Evolutionary conservation across 2,888 invertebrate species (phyloP).

Genomic region (Sipunculus nudus): DNA sequence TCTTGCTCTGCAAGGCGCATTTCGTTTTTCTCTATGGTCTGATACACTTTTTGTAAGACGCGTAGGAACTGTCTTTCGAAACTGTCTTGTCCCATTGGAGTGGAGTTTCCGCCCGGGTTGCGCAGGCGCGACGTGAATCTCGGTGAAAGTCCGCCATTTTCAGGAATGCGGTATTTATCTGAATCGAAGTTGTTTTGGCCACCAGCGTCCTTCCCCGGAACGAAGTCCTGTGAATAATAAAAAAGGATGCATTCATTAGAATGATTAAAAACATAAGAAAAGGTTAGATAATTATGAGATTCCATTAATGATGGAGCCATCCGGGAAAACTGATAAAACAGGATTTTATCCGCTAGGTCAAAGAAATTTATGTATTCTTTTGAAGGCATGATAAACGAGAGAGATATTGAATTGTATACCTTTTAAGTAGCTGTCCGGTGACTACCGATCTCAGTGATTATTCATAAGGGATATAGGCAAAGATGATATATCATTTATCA

Average conservation of each 20-base stretch:
- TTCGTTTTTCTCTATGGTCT: conserved; percentile 81
- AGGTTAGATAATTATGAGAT: too few species aligned
- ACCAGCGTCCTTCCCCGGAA: conserved; percentile 34
- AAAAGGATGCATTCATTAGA: neutral
- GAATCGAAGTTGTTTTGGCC: conserved; percentile 21
- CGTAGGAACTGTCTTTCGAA: conserved; percentile 75
- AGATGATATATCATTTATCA: too few species aligned
- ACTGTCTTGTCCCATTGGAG: conserved; percentile 48
- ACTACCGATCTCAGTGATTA: too few species aligned
- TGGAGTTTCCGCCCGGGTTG: too few species aligned
- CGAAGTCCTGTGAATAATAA: conserved; percentile 39
- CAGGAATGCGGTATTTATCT: conserved; percentile 37
- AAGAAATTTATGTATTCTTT: too few species aligned
- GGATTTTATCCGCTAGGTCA: too few species aligned
- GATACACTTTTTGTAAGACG: conserved; percentile 76
- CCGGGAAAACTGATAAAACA: too few species aligned
- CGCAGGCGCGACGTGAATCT: conserved; percentile 43
- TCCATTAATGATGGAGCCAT: too few species aligned
- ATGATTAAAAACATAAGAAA: neutral
- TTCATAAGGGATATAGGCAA: too few species aligned
- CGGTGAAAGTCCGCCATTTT: conserved; percentile 53
- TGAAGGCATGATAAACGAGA: too few species aligned
- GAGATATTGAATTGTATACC: too few species aligned
- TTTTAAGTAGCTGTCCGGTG: too few species aligned
- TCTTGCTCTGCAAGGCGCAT: conserved; percentile 82